Conservation (phyloP, 2,888 invertebrate genomes). For the Zaprionus bogoriensis region DNA sequence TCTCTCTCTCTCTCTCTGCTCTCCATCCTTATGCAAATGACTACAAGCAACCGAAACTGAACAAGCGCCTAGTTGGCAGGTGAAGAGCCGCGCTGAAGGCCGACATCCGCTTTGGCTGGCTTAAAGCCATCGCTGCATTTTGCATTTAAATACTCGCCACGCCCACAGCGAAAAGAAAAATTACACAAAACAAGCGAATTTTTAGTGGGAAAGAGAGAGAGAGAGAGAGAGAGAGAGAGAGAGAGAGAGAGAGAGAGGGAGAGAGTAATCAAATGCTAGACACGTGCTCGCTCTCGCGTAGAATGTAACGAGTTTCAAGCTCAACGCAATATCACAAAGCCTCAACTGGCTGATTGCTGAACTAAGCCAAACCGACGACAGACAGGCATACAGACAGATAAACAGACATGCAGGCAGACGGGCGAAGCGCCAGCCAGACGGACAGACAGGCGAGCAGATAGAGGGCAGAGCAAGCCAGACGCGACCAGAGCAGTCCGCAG, state of each 20-base stretch:
- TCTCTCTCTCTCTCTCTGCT: not conserved
- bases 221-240: constrained; percentile 1
- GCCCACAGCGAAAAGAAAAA: constrained; percentile 18
- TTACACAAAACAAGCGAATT: constrained; percentile 5
- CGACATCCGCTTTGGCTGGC: not conserved
- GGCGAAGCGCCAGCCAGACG: not conserved
- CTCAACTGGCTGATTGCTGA: constrained; percentile 9
- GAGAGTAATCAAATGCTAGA: constrained; percentile 21
- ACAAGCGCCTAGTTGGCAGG: constrained; percentile 1
- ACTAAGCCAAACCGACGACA: not conserved
- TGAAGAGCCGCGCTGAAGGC: not conserved
- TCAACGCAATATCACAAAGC: constrained; percentile 10
- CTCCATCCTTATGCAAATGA: constrained; percentile 53
- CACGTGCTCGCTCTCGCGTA: constrained; percentile 39
- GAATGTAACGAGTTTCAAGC: constrained; percentile 9
- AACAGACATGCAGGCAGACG: not conserved
- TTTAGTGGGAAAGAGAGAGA: not conserved
- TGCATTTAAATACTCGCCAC: constrained; percentile 20
- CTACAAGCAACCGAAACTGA: constrained; percentile 15
- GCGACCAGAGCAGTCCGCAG: too few species aligned
- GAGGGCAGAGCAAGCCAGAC: too few species aligned
- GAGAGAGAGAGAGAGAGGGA: constrained; percentile 4
- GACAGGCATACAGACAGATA: not conserved
- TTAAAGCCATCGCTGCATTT: constrained; percentile 29
- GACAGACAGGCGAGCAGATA: not conserved